Evolutionary conservation across 2,113 vertebrate genomes (phyloP), one percentile per base, ranked within the genome.

Genomic region (Dicentrarchus labrax): DNA sequence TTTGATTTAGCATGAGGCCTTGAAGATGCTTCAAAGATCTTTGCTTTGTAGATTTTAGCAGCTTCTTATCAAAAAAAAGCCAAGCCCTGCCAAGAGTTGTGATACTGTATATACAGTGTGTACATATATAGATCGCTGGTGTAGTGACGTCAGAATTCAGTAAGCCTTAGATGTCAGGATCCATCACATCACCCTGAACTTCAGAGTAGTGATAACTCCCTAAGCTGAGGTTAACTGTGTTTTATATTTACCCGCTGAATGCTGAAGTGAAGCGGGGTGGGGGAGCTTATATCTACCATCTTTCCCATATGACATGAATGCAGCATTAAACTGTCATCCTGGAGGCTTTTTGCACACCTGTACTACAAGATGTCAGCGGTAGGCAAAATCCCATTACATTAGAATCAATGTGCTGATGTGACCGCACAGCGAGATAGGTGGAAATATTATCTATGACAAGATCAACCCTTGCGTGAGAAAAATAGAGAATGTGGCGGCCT

Each of bases 241-340:
- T 79, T 65, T 72, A 54, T 59, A 24, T 79, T 75, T 70, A 17
- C 53, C 60, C 36, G 71, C 60, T 30, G 39, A 65, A 60, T 24
- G 62, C 76, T 59, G 41, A 69, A 85, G 62, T 65, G 70, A 83
- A 59, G 43, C 12, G 12, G 4, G 30, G 43, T 15, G 9, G 3
- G 22, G 15, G 11, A 12, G 15, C 24, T 53, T 70, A 81, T 65
- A 73, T 83, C 68, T 48, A 64, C 73, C 72, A 38, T 83, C 9
- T 13, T 41, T 83, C 72, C 57, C 78, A 17, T 60, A 70, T 11
- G 51, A 92, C 86, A 90, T 15, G 39, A 88, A 79, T 72, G 48
- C 73, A 78, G 80, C 69, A 86, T 90, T 90, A 86, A 90, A 81
- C 82, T 82, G 84, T 88, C 86, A 90, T 48, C 85, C 86, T 59